Evolutionary conservation across 2,797 vertebrate species (phyloP).

Genomic region (Muscicapa striata): DNA sequence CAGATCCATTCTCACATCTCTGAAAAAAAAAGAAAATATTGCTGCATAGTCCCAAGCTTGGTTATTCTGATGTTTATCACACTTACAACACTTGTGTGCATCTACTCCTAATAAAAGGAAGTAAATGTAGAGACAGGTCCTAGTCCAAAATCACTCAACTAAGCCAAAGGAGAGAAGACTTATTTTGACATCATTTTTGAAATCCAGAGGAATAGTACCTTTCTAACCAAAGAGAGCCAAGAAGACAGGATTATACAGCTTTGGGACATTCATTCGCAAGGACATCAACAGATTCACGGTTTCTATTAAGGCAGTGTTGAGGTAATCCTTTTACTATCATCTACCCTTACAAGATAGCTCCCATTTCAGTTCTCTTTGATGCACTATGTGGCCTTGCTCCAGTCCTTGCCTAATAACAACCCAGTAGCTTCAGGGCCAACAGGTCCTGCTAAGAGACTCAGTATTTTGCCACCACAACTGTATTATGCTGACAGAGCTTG

Average conservation of each 20-base stretch:
- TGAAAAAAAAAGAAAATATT: not conserved
- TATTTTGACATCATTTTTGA: not conserved
- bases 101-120: not conserved
- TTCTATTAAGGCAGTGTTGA: not conserved
- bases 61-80: not conserved
- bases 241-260: not conserved
- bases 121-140: not conserved
- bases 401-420: not conserved
- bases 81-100: not conserved
- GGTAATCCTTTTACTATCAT: not conserved
- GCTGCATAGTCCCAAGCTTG: not conserved
- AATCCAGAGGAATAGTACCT: not conserved
- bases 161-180: not conserved
- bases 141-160: not conserved
- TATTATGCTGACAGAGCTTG: not conserved
- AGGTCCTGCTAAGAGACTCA: not conserved
- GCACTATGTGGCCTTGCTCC: fast-evolving
- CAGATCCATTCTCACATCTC: not conserved
- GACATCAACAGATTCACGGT: not conserved
- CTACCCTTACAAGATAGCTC: not conserved
- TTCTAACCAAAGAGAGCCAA: not conserved
- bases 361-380: fast-evolving
- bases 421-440: not conserved
- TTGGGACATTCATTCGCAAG: not conserved
- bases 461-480: not conserved